A percentile compares a stretch with the other conserved stretches of the same genome.
Evolutionary conservation across 2,113 vertebrate species (phyloP).

Genomic region (Erpornis zantholeuca): DNA sequence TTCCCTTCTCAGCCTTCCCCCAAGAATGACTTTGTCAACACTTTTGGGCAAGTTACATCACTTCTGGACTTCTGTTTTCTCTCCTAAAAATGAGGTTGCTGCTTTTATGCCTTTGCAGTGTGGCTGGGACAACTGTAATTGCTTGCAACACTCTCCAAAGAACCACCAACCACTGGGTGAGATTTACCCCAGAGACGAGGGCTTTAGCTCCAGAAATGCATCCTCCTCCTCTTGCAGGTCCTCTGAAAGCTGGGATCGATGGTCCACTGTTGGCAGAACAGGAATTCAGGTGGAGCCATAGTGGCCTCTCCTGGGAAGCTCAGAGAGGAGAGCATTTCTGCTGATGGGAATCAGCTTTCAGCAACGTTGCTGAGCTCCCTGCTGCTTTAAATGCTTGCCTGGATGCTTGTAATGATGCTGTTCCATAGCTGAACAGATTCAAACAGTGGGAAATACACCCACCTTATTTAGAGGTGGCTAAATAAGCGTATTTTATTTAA

Average conservation of each 20-base stretch:
- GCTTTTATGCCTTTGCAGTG: not conserved
- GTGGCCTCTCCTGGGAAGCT: not conserved
- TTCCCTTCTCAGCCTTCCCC: not conserved
- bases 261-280: not conserved
- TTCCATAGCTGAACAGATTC: not conserved
- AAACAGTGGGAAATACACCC: not conserved
- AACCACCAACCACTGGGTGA: not conserved
- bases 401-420: not conserved
- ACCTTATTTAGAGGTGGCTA: not conserved
- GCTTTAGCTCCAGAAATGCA: not conserved
- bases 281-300: not conserved
- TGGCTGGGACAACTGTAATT: not conserved
- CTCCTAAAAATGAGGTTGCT: not conserved
- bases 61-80: not conserved
- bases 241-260: not conserved
- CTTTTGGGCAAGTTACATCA: not conserved
- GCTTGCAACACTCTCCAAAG: rapidly evolving
- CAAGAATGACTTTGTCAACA: not conserved
- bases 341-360: not conserved
- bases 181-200: not conserved
- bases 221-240: not conserved
- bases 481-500: not conserved
- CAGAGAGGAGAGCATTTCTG: rapidly evolving
- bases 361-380: rapidly evolving
- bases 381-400: not conserved